Conservation (phyloP, 1,140 invertebrate species). For the Trialeurodes vaporariorum region DNA sequence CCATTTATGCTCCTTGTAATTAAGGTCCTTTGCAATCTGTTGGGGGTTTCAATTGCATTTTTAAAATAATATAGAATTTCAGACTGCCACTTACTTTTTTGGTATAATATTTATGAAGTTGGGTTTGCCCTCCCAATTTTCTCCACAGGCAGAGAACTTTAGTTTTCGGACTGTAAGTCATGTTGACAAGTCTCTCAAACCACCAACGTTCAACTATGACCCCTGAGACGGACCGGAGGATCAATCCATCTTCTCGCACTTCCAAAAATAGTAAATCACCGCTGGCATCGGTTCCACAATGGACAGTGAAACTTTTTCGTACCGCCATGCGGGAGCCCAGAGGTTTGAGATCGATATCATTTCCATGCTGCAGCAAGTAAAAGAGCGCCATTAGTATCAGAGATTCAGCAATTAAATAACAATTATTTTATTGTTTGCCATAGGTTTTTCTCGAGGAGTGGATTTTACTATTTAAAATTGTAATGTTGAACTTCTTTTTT, state of each 20-base stretch:
- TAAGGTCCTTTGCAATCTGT: no score
- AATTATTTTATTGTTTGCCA: no score
- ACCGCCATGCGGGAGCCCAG: constrained; percentile 82
- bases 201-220: constrained; percentile 97
- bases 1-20: no score
- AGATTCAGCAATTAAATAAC: neutral
- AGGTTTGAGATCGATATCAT: constrained; percentile 93
- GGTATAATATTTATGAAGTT: constrained; percentile 97
- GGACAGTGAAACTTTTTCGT: constrained; percentile 95
- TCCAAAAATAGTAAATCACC: constrained; percentile 94
- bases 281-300: constrained; percentile 79
- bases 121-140: constrained; percentile 75
- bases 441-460: neutral
- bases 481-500: no score
- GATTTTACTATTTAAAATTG: neutral
- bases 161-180: constrained; percentile 98
- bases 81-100: constrained; percentile 89
- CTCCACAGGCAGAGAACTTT: constrained; percentile 94
- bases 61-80: no score
- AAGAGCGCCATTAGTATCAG: neutral
- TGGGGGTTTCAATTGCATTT: no score
- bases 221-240: constrained; percentile 83
- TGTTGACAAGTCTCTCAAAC: constrained; percentile 97
- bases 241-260: constrained; percentile 93
- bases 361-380: constrained; percentile 60